Evolutionary conservation across 2,888 invertebrate genomes (phyloP).

Genomic region (Lathronympha strigana): DNA sequence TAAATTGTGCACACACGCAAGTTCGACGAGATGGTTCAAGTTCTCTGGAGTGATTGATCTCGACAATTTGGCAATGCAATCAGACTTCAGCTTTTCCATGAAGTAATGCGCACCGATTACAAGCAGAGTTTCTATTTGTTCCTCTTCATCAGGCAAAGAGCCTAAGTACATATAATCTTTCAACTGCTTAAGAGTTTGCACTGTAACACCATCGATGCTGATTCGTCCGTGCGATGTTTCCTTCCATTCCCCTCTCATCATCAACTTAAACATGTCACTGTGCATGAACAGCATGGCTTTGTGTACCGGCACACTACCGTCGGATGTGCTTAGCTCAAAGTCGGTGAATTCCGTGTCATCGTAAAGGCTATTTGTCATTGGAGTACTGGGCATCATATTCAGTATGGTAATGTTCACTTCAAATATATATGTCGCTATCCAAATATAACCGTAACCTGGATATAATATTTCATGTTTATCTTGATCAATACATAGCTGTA

Average conservation of each 20-base stretch:
- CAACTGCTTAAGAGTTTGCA: background rate
- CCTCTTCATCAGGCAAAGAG: background rate
- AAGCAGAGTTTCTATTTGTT: background rate
- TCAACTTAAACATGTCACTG: constrained; percentile 8
- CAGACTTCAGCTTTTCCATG: constrained; percentile 5
- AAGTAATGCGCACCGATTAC: background rate
- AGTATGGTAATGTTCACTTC: background rate
- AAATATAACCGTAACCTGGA: background rate
- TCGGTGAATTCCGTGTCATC: constrained; percentile 6
- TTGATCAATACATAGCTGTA: background rate
- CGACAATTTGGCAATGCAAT: background rate
- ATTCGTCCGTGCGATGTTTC: constrained; percentile 1
- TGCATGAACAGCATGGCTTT: background rate
- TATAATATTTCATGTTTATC: background rate
- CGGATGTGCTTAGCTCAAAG: background rate
- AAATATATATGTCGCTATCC: background rate
- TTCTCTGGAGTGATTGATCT: background rate
- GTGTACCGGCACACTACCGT: constrained; percentile 4
- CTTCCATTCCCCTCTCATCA: constrained; percentile 12
- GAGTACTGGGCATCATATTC: background rate
- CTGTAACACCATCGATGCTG: constrained; percentile 1
- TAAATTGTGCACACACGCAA: background rate
- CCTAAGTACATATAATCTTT: background rate
- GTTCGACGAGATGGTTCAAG: background rate
- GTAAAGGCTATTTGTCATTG: background rate